Conservation (phyloP, 2,113 vertebrate genomes). For the Podiceps cristatus region DNA sequence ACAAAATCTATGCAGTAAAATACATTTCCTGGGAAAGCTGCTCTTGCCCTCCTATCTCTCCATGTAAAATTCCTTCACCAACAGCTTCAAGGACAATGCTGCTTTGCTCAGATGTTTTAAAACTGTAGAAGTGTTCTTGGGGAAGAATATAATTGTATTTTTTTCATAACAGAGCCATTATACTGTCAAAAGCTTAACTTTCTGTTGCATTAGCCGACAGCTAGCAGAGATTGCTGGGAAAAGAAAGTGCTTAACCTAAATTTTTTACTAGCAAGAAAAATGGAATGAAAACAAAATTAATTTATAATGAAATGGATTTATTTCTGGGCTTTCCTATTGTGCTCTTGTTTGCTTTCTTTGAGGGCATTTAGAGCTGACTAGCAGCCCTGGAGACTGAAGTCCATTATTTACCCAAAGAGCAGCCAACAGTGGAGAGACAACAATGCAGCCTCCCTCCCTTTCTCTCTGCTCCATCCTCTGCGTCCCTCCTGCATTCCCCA, state of each 20-base stretch:
- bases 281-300: conserved; percentile 63
- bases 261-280: conserved; percentile 51
- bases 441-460: background rate
- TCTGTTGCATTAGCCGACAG: conserved; percentile 24
- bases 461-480: background rate
- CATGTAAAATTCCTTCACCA: conserved; percentile 1
- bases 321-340: conserved; percentile 47
- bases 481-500: background rate
- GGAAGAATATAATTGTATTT: conserved; percentile 43
- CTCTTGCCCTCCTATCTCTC: background rate
- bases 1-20: background rate
- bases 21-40: background rate
- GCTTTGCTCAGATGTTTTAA: background rate
- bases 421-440: background rate
- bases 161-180: conserved; percentile 57
- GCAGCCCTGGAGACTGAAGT: conserved; percentile 44
- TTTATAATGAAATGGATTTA: conserved; percentile 68
- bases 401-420: conserved; percentile 41
- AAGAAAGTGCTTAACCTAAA: conserved; percentile 49
- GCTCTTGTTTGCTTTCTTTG: conserved; percentile 53
- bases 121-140: conserved; percentile 26
- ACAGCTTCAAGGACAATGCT: conserved; percentile 18
- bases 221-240: conserved; percentile 32
- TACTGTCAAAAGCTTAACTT: conserved; percentile 42
- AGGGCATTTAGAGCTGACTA: conserved; percentile 36